Evolutionary conservation across 2,888 invertebrate species (phyloP).

Genomic region (Diachrysia chrysitis): DNA sequence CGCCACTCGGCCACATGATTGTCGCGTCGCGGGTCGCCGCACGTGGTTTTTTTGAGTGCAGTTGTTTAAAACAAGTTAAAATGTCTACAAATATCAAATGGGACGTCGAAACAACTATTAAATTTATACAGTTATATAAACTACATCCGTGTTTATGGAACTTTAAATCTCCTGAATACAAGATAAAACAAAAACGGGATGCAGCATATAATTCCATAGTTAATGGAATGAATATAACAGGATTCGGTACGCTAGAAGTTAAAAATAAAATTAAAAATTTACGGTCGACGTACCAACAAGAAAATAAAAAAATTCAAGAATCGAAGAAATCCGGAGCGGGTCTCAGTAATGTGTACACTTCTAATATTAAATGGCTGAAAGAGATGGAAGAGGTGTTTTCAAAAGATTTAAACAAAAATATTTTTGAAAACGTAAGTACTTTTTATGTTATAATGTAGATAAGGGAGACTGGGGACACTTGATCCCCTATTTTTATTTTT

Average conservation of each 20-base stretch:
- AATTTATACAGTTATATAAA: slow-evolving; percentile 40
- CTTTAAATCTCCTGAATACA: slow-evolving; percentile 10
- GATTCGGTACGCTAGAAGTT: slow-evolving; percentile 10
- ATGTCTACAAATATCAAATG: slow-evolving; percentile 33
- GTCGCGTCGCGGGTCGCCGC: too few relatives aligned
- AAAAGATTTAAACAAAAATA: slow-evolving; percentile 36
- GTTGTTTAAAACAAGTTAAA: slow-evolving; percentile 15
- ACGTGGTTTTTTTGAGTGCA: slow-evolving; percentile 14
- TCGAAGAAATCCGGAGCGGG: slow-evolving; percentile 44
- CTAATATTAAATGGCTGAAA: slow-evolving; percentile 43
- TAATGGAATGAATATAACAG: slow-evolving; percentile 12
- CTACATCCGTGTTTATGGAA: slow-evolving; percentile 30
- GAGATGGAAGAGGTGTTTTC: slow-evolving; percentile 39
- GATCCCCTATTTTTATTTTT: too few relatives aligned
- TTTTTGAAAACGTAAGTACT: slow-evolving; percentile 22
- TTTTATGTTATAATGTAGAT: slow-evolving; percentile 23
- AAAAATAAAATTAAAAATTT: slow-evolving; percentile 18
- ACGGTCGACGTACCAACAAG: slow-evolving; percentile 39
- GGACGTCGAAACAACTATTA: slow-evolving; percentile 28
- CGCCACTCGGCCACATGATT: too few relatives aligned
- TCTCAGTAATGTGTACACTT: slow-evolving; percentile 36
- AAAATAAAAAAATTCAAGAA: slow-evolving; percentile 27
- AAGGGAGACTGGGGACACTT: slow-evolving; percentile 4
- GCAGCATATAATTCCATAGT: slow-evolving; percentile 18
- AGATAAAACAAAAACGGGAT: slow-evolving; percentile 31